Evolutionary conservation across 2,797 vertebrate genomes (phyloP), one percentile per base, ranked within the genome.

Genomic region (Platyrinchus mystaceus): DNA sequence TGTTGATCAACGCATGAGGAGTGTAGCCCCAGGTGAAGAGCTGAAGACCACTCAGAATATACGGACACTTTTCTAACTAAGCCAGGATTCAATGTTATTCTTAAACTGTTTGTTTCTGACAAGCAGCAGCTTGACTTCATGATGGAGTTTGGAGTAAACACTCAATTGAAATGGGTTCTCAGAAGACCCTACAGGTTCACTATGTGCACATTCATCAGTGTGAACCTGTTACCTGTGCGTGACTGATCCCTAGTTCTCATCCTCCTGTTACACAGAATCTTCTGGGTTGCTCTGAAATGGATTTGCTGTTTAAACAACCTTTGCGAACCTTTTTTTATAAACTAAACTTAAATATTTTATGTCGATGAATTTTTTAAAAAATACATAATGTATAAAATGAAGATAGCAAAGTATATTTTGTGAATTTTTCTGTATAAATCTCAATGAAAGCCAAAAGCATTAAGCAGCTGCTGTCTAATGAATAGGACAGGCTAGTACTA

Each of bases 71-170:
- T 71, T 89, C 93, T 52, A 74, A 69, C 49, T 30, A 82, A 91
- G 46, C 32, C 60, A 59, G 74, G 68, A 67, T 71, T 77, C 24
- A 7, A 46, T 87, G 82, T 91, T 94, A 49, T 58, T 59, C 80
- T 92, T 93, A 47, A 93, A 52, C 78, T 58, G 43, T 49, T 92
- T 90, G 76, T 76, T 92, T 76, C 62, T 76, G 85, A 73, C 37
- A 91, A 47, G 75, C 60, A 84, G 43, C 64, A 85, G 86, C 56
- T 63, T 95, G 66, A 84, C 36, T 79, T 94, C 37, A 2, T 77
- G 64, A 89, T 93, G 94, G 84, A 85, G 62, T 94, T 82, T 44
- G 94, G 87, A 89, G 73, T 84, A 63, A 94, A 67, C 53, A 47
- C 12, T 83, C 22, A 59, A 5, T 36, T 68, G 76, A 85, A 91